phyloP scores from a whole-genome alignment of 2,888 invertebrate genomes.

The Apodemia hepburni region DNA sequence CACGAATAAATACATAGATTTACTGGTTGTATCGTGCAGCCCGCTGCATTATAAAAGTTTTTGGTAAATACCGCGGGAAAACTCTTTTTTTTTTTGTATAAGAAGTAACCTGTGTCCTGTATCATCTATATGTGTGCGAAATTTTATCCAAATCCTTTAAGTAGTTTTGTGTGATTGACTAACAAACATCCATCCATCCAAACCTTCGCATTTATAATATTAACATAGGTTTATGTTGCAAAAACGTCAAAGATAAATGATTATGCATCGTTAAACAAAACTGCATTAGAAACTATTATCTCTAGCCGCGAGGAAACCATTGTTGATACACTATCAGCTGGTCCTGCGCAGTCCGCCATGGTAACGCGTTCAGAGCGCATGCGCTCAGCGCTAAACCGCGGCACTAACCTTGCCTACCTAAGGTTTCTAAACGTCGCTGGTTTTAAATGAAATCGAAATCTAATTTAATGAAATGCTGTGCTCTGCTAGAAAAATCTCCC shows the following conservation, averaged over 20 bases:
- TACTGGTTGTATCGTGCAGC: too few species aligned
- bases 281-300: slow-evolving; percentile 9
- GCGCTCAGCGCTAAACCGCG: slow-evolving; percentile 36
- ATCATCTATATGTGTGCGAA: too few species aligned
- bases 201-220: too few species aligned
- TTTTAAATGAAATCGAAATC: not conserved
- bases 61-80: too few species aligned
- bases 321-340: slow-evolving; percentile 74
- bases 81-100: too few species aligned
- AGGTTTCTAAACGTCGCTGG: not conserved
- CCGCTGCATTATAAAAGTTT: too few species aligned
- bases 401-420: not conserved
- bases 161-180: too few species aligned
- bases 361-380: slow-evolving; percentile 68
- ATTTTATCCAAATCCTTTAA: too few species aligned
- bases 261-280: not conserved
- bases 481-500: not conserved
- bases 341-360: slow-evolving; percentile 70
- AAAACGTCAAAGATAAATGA: not conserved
- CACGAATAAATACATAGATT: too few species aligned
- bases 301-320: slow-evolving; percentile 62
- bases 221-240: too few species aligned
- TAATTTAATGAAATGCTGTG: not conserved
- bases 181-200: too few species aligned
- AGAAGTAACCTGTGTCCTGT: too few species aligned